A percentile compares a stretch with the other conserved stretches of the same genome.
Conservation (phyloP, 2,888 invertebrate species). For the Agrotis ipsilon region DNA sequence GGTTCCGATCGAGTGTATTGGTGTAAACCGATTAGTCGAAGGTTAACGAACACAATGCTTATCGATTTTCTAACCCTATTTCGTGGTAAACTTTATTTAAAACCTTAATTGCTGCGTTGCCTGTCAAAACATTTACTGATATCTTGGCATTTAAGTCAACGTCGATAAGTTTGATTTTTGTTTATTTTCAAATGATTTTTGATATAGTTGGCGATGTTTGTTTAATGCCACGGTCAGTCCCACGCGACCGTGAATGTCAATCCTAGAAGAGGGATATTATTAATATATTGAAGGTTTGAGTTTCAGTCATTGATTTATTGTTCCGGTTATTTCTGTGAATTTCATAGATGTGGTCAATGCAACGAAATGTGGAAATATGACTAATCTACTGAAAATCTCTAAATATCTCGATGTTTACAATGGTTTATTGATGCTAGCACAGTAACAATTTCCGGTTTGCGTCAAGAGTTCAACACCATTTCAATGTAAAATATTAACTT, state of each 20-base stretch:
- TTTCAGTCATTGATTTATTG: neutral
- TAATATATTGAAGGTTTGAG: constrained; percentile 2
- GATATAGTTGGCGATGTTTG: constrained; percentile 10
- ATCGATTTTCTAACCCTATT: constrained; percentile 53
- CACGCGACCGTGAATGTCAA: neutral
- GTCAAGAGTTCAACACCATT: neutral
- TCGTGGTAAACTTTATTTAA: constrained; percentile 53
- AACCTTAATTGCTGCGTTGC: constrained; percentile 25
- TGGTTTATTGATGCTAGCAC: too few species aligned
- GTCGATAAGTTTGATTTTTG: constrained; percentile 27
- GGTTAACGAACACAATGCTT: constrained; percentile 53
- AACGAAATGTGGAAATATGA: neutral
- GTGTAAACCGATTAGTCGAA: constrained; percentile 55
- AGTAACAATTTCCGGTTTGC: too few species aligned
- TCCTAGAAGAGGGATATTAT: neutral
- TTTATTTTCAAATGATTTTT: constrained; percentile 40
- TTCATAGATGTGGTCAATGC: neutral
- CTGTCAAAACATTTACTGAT: constrained; percentile 53
- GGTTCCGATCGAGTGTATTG: constrained; percentile 36
- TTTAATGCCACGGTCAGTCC: constrained; percentile 7
- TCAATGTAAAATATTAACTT: constrained; percentile 5
- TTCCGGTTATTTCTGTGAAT: neutral
- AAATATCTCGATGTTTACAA: too few species aligned
- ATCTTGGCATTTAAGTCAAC: constrained; percentile 39
- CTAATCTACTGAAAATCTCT: neutral